A percentile compares a stretch with the other conserved stretches of the same genome.
Conservation (phyloP, 2,797 vertebrate genomes). For the Sebastiscus albofasciatus region DNA sequence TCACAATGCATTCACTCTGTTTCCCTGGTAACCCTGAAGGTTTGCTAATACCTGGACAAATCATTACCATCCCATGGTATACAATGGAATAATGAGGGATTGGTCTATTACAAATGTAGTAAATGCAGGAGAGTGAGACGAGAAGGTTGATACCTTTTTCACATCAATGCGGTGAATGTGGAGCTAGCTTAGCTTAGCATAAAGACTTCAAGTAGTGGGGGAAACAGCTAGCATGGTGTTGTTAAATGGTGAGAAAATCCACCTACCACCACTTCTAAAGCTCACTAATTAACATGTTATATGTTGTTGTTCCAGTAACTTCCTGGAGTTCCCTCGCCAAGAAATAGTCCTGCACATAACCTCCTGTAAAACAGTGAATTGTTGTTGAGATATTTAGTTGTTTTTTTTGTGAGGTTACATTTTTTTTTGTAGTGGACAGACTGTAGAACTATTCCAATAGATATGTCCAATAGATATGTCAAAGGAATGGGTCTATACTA, state of each 20-base stretch:
- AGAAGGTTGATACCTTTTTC: neutral
- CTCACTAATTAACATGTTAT: neutral
- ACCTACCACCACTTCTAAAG: neutral
- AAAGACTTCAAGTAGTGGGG: too few species aligned
- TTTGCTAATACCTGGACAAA: too few species aligned
- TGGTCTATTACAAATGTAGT: neutral
- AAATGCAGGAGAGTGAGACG: neutral
- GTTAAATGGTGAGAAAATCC: too few species aligned
- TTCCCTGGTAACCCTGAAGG: too few species aligned
- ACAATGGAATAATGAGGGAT: neutral
- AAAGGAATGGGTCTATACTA: neutral
- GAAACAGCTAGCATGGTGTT: too few species aligned
- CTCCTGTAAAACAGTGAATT: rapidly evolving
- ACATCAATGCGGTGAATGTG: neutral
- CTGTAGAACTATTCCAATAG: neutral
- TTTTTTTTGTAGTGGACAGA: neutral
- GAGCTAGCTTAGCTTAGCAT: too few species aligned
- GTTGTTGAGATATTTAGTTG: neutral
- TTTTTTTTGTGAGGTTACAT: too few species aligned
- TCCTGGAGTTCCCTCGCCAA: neutral
- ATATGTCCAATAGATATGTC: neutral
- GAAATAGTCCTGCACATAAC: neutral
- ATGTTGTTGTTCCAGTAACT: too few species aligned
- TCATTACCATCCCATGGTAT: too few species aligned
- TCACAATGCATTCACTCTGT: too few species aligned